Percentiles rank a stretch among this genome's conserved stretches.
These are phyloP conservation scores for Pogonomyrmex californicus DNA, from an alignment of 1,140 invertebrate species.

Conservation along the genomic window DNA sequence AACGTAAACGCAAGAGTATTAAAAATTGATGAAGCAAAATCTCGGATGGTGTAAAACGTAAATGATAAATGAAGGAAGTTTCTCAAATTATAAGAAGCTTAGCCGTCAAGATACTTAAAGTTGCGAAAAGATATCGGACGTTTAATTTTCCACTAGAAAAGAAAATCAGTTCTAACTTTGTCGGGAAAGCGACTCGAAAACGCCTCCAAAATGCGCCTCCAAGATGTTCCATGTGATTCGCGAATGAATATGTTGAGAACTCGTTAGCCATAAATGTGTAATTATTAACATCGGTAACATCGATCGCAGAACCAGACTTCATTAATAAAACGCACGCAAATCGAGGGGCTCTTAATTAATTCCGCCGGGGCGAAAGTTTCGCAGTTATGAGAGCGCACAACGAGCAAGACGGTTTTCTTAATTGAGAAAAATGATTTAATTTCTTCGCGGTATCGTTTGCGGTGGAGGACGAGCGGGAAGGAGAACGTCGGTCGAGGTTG, in stretches of 20 bases:
- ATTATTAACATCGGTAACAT: conserved; percentile 36
- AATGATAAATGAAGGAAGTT: conserved; percentile 48
- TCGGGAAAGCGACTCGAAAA: neutral
- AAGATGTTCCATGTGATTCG: neutral
- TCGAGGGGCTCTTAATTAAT: conserved; percentile 54
- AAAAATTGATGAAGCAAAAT: conserved; percentile 27
- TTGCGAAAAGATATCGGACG: conserved; percentile 13
- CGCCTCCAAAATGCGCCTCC: neutral
- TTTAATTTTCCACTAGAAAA: conserved; percentile 44
- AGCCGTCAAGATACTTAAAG: conserved; percentile 29
- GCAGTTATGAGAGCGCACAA: conserved; percentile 13
- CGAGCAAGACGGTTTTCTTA: conserved; percentile 53
- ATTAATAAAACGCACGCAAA: conserved; percentile 43
- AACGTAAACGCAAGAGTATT: conserved; percentile 3
- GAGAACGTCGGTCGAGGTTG: conserved; percentile 23
- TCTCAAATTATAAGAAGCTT: conserved; percentile 37
- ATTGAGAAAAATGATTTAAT: conserved; percentile 69
- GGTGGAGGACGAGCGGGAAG: neutral
- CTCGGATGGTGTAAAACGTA: conserved; percentile 13
- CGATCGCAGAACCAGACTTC: conserved; percentile 30
- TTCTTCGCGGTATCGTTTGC: conserved; percentile 43
- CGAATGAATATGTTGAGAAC: conserved; percentile 7
- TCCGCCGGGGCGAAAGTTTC: conserved; percentile 38
- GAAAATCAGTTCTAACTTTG: conserved; percentile 13
- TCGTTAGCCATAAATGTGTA: neutral